A percentile compares a stretch with the other conserved stretches of the same genome.
Conservation (phyloP, 2,888 invertebrate species). For the Hirtodrosophila confusa region DNA sequence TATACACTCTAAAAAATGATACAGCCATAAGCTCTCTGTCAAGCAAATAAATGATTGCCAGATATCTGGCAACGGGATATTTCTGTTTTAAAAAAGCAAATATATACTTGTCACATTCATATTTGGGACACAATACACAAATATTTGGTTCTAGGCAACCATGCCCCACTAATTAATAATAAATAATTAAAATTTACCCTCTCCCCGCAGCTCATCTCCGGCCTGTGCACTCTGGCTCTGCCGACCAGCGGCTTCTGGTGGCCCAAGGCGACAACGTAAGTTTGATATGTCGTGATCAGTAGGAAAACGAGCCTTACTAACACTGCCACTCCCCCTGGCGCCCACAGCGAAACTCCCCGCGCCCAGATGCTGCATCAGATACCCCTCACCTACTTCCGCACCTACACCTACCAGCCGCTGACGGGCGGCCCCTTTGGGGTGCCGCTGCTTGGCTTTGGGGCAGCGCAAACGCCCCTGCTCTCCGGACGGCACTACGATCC, state of each 20-base stretch:
- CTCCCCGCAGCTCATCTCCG: conserved; percentile 41
- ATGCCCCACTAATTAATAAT: too few species aligned
- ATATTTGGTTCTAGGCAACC: too few species aligned
- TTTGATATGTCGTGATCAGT: conserved; percentile 2
- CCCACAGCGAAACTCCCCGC: conserved; percentile 64
- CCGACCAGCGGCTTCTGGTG: conserved; percentile 76
- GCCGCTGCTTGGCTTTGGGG: conserved; percentile 75
- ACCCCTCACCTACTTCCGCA: conserved; percentile 83
- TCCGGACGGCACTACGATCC: conserved; percentile 67
- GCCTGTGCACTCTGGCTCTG: conserved; percentile 21
- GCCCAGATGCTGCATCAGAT: conserved; percentile 78
- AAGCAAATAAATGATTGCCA: too few species aligned
- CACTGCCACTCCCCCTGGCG: too few species aligned
- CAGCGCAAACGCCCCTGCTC: conserved; percentile 71
- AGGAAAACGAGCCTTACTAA: too few species aligned
- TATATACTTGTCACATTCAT: too few species aligned
- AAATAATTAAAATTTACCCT: neutral
- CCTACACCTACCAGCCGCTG: conserved; percentile 83
- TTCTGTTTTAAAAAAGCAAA: too few species aligned
- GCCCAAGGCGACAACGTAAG: conserved; percentile 77
- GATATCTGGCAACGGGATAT: too few species aligned
- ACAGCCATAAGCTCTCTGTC: too few species aligned
- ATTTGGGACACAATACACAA: too few species aligned
- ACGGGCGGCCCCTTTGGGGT: conserved; percentile 70
- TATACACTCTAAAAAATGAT: too few species aligned